Percentiles rank a stretch among this genome's conserved stretches.
Evolutionary conservation across 2,113 vertebrate genomes (phyloP).

Genomic region (Esox niger): DNA sequence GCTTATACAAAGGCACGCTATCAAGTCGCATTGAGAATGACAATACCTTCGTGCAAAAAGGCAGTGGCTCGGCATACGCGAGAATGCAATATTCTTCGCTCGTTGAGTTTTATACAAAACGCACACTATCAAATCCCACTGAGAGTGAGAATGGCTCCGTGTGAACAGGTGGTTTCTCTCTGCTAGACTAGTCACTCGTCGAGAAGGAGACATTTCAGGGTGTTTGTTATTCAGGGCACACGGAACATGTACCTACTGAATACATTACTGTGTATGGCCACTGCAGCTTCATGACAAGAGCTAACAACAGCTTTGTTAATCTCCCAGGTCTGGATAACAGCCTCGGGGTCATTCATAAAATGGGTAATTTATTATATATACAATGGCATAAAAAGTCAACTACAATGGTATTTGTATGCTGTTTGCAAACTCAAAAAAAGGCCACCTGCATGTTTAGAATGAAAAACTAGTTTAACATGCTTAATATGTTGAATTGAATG

Average conservation of each 20-base stretch:
- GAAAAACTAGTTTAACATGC: background rate
- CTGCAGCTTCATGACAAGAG: background rate
- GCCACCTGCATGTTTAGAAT: background rate
- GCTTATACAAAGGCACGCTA: too few species aligned
- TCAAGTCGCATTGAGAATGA: too few species aligned
- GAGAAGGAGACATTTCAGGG: background rate
- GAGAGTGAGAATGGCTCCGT: too few species aligned
- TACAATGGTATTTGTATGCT: background rate
- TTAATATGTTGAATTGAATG: background rate
- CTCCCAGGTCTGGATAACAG: background rate
- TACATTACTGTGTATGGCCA: background rate
- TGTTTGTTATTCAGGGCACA: background rate
- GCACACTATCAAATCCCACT: background rate
- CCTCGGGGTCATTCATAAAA: conserved; percentile 20
- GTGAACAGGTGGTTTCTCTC: background rate
- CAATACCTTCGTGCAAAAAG: too few species aligned
- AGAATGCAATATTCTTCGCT: too few species aligned
- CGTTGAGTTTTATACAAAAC: too few species aligned
- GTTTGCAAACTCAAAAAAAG: background rate
- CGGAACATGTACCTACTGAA: background rate
- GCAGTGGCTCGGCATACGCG: too few species aligned
- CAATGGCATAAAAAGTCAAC: background rate
- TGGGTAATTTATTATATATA: conserved; percentile 23
- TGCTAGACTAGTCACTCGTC: background rate
- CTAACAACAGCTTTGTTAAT: background rate